These are phyloP conservation scores for Zaprionus taronus DNA, from an alignment of 1,140 invertebrate genomes.

Conservation along the genomic window DNA sequence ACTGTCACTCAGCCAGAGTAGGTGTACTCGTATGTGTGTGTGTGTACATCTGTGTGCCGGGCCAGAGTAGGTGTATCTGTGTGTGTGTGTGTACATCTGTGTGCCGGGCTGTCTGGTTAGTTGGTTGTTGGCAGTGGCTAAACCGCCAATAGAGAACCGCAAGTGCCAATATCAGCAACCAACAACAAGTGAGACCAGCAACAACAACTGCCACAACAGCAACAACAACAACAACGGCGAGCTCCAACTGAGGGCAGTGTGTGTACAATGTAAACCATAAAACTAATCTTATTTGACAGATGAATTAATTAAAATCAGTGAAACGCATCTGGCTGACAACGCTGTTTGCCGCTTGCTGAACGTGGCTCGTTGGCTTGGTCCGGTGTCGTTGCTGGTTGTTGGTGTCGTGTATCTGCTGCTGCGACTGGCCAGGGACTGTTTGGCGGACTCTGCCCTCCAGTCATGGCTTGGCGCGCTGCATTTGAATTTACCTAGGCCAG, in stretches of 20 bases:
- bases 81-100: conserved; percentile 12
- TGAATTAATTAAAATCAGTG: conserved; percentile 83
- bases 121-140: conserved; percentile 12
- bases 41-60: conserved; percentile 11
- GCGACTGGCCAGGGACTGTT: conserved; percentile 5
- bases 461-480: conserved; percentile 27
- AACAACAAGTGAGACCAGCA: conserved; percentile 25
- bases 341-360: conserved; percentile 17
- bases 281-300: conserved; percentile 83
- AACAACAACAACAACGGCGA: conserved; percentile 30
- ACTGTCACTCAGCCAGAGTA: not conserved
- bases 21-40: not conserved
- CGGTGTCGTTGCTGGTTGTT: not conserved
- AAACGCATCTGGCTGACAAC: conserved; percentile 75
- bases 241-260: conserved; percentile 24
- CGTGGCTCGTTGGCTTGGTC: not conserved
- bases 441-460: conserved; percentile 10
- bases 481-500: conserved; percentile 55
- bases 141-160: conserved; percentile 46
- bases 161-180: conserved; percentile 49
- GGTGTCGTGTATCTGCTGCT: conserved; percentile 2
- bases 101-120: not conserved
- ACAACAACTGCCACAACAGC: conserved; percentile 15
- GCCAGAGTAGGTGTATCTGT: not conserved
- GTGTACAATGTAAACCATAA: conserved; percentile 76